Evolutionary conservation across 2,113 vertebrate genomes (phyloP), one percentile per base, ranked within the genome.

Genomic region (Ceyx cyanopectus): DNA sequence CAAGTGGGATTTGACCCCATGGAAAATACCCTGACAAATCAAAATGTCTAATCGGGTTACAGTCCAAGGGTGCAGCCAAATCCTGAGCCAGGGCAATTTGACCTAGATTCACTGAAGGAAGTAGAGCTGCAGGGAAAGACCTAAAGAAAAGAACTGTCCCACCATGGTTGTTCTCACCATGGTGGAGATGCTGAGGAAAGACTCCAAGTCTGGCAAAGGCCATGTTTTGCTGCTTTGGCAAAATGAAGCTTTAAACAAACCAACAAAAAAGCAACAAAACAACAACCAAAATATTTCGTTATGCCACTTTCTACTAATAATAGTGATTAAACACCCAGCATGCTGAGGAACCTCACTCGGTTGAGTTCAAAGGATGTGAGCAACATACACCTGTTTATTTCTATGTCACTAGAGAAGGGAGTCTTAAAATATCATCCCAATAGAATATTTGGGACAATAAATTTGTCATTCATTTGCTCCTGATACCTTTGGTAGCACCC

Each of bases 11-110:
- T 92, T 92, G 89, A 91, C 60, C 89, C 87, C 78, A 67, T 4
- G 29, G 89, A 92, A 93, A 96, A 92, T 73, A 74, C 65, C 80
- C 84, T 89, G 94, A 96, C 94, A 92, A 94, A 94, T 93, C 95
- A 89, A 92, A 95, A 95, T 67, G 76, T 85, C 43, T 96, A 94
- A 95, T 89, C 78, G 70, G 93, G 92, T 96, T 96, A 96, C 94
- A 94, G 92, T 93, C 93, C 87, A 94, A 94, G 81, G 87, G 70
- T 92, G 92, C 84, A 86, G 86, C 74, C 90, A 96, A 87, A 94
- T 95, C 94, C 94, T 91, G 78, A 95, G 94, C 78, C 89, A 77
- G 75, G 62, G 89, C 94, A 89, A 94, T 87, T 92, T 96, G 94
- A 95, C 94, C 87, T 94, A 93, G 78, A 93, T 96, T 81, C 87